Evolutionary conservation across 2,888 invertebrate species (phyloP), one percentile per base, ranked within the genome.

Genomic region (Leucozona laternaria): DNA sequence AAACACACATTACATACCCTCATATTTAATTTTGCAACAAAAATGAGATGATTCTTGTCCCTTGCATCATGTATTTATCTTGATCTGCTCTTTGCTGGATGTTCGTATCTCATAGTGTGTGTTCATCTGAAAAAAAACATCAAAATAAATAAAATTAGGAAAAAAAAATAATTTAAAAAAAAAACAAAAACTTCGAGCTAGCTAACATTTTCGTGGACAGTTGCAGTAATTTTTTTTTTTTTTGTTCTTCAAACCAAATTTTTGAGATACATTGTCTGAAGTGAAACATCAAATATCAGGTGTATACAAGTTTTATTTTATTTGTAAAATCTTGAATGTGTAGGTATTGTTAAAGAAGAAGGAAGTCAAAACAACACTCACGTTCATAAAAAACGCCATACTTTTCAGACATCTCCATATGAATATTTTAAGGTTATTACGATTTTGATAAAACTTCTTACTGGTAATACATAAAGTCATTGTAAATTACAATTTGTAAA

Each of bases 281-380:
- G 81, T 82, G 72, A 73, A 82, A 82, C 82, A 78, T 68, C 83
- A 75, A 50, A 20, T 45, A 78, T 79, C 84, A 79, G 79, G 79
- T 79, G 84, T 66, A 70, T 75, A 48, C 62, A 55, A 11, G 6
- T 68, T 55, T 28, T 43, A 13, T 15, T 50, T 13, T 45, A 43
- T 60, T 45, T 66, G 15, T 22, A 4, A 28, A 17, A 31, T 13
- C n/a, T 20, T 1, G 22, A 13, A 15, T 20, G 17, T 48, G 45
- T n/a, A n/a, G n/a, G n/a, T 28, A 13, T 37, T 72, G 20, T 34
- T 37, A 31, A 60, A 40, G 40, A 68, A 60, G 68, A 75, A 60
- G 34, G 40, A 66, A 58, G 34, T 37, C 10, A 8, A 25, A 25
- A 10, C 13, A 11, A 55, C 55, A 37, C 34, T 22, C 1, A 15